Evolutionary conservation across 2,797 vertebrate genomes (phyloP), one percentile per base, ranked within the genome.

Genomic region (Tadarida brasiliensis): DNA sequence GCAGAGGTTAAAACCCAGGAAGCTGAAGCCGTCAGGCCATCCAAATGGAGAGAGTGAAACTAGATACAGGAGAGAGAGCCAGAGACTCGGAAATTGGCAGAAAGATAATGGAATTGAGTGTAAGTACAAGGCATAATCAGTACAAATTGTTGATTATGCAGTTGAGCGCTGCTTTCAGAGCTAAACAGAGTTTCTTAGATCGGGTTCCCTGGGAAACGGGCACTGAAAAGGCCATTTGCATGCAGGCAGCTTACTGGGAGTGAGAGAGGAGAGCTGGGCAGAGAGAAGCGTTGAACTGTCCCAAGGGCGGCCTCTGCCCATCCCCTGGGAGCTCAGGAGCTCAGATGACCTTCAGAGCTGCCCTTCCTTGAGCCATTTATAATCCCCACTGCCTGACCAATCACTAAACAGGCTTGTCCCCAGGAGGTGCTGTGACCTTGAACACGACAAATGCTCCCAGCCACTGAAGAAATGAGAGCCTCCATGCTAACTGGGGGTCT

Each of bases 1-100:
- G 30, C 44, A 78, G 44, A 96, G 19, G 44, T 68, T 82, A 82
- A 96, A 95, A 85, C 35, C 59, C 10, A 68, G 56, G 51, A 94
- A 90, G 51, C 30, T 78, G n/a, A 90, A 84, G 73, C 59, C 20
- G 56, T 87, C 22, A 28, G 17, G 33, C 35, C 0, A 7, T 73
- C 47, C 20, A 28, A 93, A 61, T n/a, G 11, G 39, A 51, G 24
- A 80, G n/a, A 73, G 1, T 73, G 20, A 95, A 81, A 89, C 19
- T 82, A 24, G 22, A 73, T 83, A 81, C 15, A 54, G 24, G 44
- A 70, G 16, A 51, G n/a, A 83, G 57, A 67, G 39, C 17, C 24
- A 78, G 61, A 71, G 10, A 33, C 83, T 84, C 59, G 70, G 61
- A 91, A 81, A 51, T 16, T 87, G 67, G 76, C 86, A 77, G 67